Conservation (phyloP, 2,888 invertebrate species). For the Saturnia japonica region DNA sequence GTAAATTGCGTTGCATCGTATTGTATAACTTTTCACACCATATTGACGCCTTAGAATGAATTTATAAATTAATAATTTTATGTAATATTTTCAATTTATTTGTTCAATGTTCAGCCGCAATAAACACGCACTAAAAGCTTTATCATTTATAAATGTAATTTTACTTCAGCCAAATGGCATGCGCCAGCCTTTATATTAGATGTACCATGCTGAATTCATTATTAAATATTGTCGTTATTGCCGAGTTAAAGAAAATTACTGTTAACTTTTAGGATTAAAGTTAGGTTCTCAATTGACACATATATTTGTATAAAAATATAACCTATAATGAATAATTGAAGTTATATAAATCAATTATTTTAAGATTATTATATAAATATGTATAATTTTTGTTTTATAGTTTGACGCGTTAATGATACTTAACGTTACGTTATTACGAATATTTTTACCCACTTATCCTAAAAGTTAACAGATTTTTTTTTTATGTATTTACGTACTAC, state of each 20-base stretch:
- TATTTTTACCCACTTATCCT: no score
- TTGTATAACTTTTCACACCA: neutral
- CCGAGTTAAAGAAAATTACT: neutral
- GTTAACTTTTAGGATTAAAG: neutral
- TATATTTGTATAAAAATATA: no score
- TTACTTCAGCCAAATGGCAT: constrained; percentile 44
- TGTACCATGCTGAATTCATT: constrained; percentile 40
- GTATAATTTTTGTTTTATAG: no score
- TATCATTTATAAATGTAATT: constrained; percentile 27
- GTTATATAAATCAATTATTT: no score
- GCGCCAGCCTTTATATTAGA: constrained; percentile 28
- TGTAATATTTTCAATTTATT: constrained; percentile 22
- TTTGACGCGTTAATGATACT: no score
- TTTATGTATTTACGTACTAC: no score
- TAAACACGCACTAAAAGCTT: constrained; percentile 25
- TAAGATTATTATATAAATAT: no score
- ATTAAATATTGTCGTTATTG: neutral
- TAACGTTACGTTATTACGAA: no score
- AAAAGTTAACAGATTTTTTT: no score
- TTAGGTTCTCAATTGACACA: neutral
- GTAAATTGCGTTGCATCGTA: neutral
- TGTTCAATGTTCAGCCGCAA: constrained; percentile 18
- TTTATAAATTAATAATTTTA: neutral
- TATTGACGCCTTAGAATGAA: neutral
- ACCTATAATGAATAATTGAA: no score